Evolutionary conservation across 2,888 invertebrate species (phyloP).

Genomic region (Drosophila recens): DNA sequence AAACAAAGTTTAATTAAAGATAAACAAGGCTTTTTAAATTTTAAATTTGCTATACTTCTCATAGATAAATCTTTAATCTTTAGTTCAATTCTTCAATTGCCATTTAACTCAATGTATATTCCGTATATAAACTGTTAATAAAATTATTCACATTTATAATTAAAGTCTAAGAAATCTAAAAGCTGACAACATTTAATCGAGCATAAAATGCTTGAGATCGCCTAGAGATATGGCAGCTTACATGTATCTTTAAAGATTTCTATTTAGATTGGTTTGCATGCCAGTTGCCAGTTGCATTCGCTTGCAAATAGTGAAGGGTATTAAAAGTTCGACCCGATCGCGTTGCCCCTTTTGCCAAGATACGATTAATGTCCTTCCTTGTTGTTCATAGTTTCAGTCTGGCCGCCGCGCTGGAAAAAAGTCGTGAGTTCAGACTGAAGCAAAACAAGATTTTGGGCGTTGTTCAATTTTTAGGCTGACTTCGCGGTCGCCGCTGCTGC

Average conservation of each 20-base stretch:
- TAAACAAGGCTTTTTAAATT: no score
- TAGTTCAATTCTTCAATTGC: no score
- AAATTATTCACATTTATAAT: not conserved
- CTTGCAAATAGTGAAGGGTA: constrained; percentile 33
- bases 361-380: constrained; percentile 49
- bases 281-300: not conserved
- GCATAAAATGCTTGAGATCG: not conserved
- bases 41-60: no score
- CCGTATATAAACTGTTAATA: no score
- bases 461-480: constrained; percentile 77
- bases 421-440: constrained; percentile 74
- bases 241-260: not conserved
- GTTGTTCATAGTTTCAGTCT: constrained; percentile 40
- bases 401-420: constrained; percentile 64
- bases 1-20: no score
- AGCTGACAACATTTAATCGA: not conserved
- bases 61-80: no score
- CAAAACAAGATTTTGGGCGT: constrained; percentile 82
- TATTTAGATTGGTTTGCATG: not conserved
- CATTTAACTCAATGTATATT: no score
- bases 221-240: not conserved
- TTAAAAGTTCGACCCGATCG: constrained; percentile 16
- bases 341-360: constrained; percentile 2
- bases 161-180: not conserved
- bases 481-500: constrained; percentile 49